phyloP scores from a whole-genome alignment of 1,140 invertebrate species.

The Drosophila dunni region DNA sequence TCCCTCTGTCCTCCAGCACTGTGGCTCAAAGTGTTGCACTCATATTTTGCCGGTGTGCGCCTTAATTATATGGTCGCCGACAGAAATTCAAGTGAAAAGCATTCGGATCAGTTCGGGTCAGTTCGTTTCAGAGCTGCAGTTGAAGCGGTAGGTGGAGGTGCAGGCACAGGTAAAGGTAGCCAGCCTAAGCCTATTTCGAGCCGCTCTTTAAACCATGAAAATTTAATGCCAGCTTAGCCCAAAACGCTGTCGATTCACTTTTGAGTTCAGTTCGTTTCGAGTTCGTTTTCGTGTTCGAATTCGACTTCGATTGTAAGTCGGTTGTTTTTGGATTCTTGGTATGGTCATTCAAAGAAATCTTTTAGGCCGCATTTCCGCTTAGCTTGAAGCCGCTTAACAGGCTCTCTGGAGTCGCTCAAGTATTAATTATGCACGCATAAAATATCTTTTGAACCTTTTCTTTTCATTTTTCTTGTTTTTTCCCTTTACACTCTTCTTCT shows the following conservation, averaged over 20 bases:
- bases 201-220: constrained; percentile 80
- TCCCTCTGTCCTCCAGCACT: constrained; percentile 40
- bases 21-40: constrained; percentile 73
- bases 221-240: constrained; percentile 78
- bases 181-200: constrained; percentile 77
- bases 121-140: background rate
- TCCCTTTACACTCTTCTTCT: too few relatives aligned
- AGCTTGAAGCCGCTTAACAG: constrained; percentile 51
- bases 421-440: constrained; percentile 83
- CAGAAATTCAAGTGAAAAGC: constrained; percentile 81
- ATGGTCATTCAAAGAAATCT: constrained; percentile 60
- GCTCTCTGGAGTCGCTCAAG: constrained; percentile 48
- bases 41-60: constrained; percentile 80
- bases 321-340: background rate
- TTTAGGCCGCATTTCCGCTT: constrained; percentile 71
- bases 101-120: constrained; percentile 32
- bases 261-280: constrained; percentile 1
- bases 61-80: constrained; percentile 80
- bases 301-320: background rate
- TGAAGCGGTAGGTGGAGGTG: background rate
- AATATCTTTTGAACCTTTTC: constrained; percentile 80
- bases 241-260: constrained; percentile 36
- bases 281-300: background rate
- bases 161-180: background rate
- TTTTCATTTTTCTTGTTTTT: too few relatives aligned